These are phyloP conservation scores for Verasper variegatus DNA, from an alignment of 2,113 vertebrate genomes.

Conservation along the genomic window DNA sequence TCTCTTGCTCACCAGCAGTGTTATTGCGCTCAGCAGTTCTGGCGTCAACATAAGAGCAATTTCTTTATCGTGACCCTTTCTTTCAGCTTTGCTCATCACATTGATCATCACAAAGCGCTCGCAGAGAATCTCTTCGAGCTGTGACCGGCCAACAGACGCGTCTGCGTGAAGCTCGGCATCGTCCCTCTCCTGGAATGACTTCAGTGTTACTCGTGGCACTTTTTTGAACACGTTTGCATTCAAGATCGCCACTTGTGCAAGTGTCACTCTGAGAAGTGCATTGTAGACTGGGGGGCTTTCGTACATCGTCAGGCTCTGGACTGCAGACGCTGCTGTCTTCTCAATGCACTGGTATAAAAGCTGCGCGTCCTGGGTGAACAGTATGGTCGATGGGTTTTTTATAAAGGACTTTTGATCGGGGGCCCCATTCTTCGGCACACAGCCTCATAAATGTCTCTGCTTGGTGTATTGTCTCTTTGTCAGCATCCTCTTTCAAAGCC, in stretches of 20 bases:
- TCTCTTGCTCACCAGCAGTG: constrained; percentile 49
- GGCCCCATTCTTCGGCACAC: constrained; percentile 39
- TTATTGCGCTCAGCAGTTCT: constrained; percentile 32
- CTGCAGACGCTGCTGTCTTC: neutral
- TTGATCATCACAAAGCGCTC: constrained; percentile 9
- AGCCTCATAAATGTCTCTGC: constrained; percentile 44
- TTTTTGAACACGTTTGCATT: constrained; percentile 33
- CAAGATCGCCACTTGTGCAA: constrained; percentile 31
- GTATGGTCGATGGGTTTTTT: constrained; percentile 2
- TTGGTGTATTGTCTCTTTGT: constrained; percentile 4
- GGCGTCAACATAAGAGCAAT: constrained; percentile 28
- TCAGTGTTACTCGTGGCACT: constrained; percentile 25
- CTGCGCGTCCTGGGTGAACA: constrained; percentile 59
- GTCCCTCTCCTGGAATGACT: constrained; percentile 44
- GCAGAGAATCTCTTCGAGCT: constrained; percentile 56
- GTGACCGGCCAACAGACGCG: neutral
- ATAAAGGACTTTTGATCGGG: accelerated
- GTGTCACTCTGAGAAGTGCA: constrained; percentile 33
- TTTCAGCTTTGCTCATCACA: neutral
- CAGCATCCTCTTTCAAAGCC: constrained; percentile 23
- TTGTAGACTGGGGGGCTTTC: constrained; percentile 32
- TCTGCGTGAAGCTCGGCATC: neutral
- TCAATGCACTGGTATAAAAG: constrained; percentile 27
- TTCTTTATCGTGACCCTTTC: neutral
- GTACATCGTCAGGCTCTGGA: constrained; percentile 36